A percentile compares a stretch with the other conserved stretches of the same genome.
Evolutionary conservation across 92 coral and sea anemone genomes (phyloP).

Genomic region (Palythoa caribaeorum): DNA sequence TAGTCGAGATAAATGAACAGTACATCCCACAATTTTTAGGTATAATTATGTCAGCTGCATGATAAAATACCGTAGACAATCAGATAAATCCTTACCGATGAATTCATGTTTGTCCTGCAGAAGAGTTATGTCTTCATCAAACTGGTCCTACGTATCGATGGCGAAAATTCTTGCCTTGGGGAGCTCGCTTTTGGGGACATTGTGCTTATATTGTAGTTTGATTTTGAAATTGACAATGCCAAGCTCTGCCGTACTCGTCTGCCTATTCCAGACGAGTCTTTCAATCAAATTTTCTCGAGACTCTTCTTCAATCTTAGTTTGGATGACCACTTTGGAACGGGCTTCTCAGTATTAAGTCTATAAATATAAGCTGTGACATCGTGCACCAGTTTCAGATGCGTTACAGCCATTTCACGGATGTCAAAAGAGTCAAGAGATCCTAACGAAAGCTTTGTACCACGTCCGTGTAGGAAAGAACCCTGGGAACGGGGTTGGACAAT

Average conservation of each 20-base stretch:
- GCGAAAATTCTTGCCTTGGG: constrained; percentile 46
- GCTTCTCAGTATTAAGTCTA: background rate
- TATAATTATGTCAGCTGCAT: background rate
- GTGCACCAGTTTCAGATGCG: too few relatives aligned
- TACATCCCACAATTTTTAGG: background rate
- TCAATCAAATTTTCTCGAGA: constrained; percentile 1
- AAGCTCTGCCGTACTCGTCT: constrained; percentile 44
- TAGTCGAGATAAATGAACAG: background rate
- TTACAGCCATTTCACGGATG: too few relatives aligned
- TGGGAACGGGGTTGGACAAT: too few relatives aligned
- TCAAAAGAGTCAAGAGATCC: too few relatives aligned
- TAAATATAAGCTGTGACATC: too few relatives aligned
- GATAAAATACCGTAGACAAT: background rate
- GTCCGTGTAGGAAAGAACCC: too few relatives aligned
- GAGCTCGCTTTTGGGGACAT: constrained; percentile 34
- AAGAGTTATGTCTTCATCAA: constrained; percentile 39
- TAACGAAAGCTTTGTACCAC: too few relatives aligned
- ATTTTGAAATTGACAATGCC: constrained; percentile 45
- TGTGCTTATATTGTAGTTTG: constrained; percentile 38
- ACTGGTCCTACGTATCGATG: constrained; percentile 34
- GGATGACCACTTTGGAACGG: constrained; percentile 8
- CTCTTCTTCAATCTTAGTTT: background rate
- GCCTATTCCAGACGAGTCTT: background rate
- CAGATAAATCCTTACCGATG: constrained; percentile 12
- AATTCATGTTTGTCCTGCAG: constrained; percentile 46